Conservation (phyloP, 2,113 vertebrate species). For the Orthonyx spaldingii region DNA sequence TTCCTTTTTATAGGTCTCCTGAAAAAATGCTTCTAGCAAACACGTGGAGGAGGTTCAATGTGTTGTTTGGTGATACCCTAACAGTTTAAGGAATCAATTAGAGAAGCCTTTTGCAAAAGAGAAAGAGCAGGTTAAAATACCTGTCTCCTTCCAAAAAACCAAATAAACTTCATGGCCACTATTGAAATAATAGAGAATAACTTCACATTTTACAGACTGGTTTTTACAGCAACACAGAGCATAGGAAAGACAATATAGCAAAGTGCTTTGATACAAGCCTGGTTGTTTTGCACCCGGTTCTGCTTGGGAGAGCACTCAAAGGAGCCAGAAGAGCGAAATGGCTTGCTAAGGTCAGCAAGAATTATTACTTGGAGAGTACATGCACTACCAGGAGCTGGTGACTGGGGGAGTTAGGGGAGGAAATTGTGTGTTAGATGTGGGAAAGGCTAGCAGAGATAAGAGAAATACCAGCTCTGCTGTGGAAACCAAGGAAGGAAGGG, state of each 20-base stretch:
- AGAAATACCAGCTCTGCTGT: neutral
- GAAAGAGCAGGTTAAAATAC: neutral
- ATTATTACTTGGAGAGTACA: neutral
- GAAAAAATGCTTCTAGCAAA: neutral
- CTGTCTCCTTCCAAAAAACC: neutral
- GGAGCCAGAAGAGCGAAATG: neutral
- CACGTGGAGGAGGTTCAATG: neutral
- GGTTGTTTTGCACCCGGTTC: neutral
- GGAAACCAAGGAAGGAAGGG: neutral
- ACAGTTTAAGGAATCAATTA: neutral
- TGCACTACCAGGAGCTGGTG: neutral
- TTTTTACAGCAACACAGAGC: neutral
- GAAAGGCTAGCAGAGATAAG: neutral
- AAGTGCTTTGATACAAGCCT: neutral
- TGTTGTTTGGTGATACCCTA: neutral
- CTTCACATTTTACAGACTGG: neutral
- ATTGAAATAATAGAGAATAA: neutral
- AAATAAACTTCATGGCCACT: neutral
- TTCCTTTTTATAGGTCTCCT: neutral
- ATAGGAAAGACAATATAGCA: neutral
- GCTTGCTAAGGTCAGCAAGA: neutral
- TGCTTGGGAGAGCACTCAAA: neutral
- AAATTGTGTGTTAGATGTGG: neutral
- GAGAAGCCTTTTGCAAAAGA: neutral
- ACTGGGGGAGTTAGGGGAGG: neutral